Conservation (phyloP, 2,113 vertebrate species). For the Nansenia antarctica region DNA sequence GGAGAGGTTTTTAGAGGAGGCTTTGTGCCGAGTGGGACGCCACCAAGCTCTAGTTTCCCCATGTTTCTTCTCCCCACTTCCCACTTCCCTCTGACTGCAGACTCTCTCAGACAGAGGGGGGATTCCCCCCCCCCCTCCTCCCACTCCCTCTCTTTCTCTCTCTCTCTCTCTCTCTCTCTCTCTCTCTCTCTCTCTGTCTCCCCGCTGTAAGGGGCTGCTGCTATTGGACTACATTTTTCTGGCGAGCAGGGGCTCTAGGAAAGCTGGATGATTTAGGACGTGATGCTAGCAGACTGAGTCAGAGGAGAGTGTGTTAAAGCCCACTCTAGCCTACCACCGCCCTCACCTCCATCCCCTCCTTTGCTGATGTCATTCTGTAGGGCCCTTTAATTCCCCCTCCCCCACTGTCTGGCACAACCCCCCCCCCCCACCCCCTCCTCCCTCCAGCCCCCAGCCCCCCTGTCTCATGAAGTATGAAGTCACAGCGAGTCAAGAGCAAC, state of each 20-base stretch:
- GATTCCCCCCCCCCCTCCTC: constrained; percentile 1
- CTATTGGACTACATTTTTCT: constrained; percentile 44
- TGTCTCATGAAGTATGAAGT: constrained; percentile 52
- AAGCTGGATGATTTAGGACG: constrained; percentile 58
- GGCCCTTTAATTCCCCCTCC: constrained; percentile 42
- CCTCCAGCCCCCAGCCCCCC: constrained; percentile 36
- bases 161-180: constrained; percentile 12
- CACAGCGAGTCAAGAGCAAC: constrained; percentile 21
- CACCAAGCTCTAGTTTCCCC: constrained; percentile 59
- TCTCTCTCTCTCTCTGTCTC: too few species aligned
- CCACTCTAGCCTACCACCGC: constrained; percentile 17
- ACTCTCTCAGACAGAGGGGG: constrained; percentile 47
- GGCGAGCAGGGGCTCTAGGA: constrained; percentile 23
- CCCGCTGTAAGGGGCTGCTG: constrained; percentile 47
- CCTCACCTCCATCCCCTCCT: constrained; percentile 34
- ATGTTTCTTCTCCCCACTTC: constrained; percentile 47
- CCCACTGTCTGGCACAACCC: constrained; percentile 6
- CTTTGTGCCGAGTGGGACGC: constrained; percentile 63
- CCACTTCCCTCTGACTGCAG: constrained; percentile 34
- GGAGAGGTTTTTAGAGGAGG: constrained; percentile 46
- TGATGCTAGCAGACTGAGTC: constrained; percentile 33
- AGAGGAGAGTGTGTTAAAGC: constrained; percentile 6
- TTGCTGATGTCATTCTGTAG: constrained; percentile 70
- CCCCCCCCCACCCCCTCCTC: constrained; percentile 17
- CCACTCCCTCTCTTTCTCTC: too few species aligned